These are phyloP conservation scores for Chinchilla lanigera DNA, from an alignment of 2,113 vertebrate species.

Conservation along the genomic window DNA sequence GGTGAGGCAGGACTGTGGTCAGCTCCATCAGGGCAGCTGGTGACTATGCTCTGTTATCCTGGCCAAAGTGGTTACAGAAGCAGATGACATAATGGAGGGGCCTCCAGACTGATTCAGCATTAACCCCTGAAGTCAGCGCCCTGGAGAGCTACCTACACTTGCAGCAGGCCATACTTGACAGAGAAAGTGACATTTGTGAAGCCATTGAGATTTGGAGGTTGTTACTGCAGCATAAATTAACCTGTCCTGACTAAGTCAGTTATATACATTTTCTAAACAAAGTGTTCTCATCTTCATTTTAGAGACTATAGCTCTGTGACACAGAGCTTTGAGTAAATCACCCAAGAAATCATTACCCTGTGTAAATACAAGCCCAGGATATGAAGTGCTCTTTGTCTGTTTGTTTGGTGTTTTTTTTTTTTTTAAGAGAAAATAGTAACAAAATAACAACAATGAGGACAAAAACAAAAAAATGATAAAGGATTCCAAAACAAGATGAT, in stretches of 20 bases:
- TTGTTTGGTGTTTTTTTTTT: too few species aligned
- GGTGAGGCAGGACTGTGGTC: background rate
- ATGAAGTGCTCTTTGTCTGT: too few species aligned
- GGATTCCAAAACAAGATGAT: too few species aligned
- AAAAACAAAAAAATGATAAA: too few species aligned
- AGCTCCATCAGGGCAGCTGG: background rate
- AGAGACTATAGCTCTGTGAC: background rate
- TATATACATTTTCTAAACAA: background rate
- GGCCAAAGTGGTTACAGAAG: rapidly evolving
- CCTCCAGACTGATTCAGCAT: background rate
- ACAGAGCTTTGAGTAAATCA: background rate
- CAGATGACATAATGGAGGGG: rapidly evolving
- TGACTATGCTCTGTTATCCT: background rate
- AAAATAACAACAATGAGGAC: too few species aligned
- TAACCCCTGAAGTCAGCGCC: too few species aligned
- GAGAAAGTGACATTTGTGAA: background rate
- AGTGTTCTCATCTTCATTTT: background rate
- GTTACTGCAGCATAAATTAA: background rate
- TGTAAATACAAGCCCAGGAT: background rate
- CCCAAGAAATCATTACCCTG: rapidly evolving
- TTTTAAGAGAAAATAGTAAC: too few species aligned
- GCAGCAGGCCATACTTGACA: rapidly evolving
- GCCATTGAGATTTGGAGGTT: background rate
- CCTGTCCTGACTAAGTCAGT: background rate
- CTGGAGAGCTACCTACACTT: too few species aligned